Evolutionary conservation across 2,113 vertebrate genomes (phyloP).

Genomic region (Pteruthius melanotis): DNA sequence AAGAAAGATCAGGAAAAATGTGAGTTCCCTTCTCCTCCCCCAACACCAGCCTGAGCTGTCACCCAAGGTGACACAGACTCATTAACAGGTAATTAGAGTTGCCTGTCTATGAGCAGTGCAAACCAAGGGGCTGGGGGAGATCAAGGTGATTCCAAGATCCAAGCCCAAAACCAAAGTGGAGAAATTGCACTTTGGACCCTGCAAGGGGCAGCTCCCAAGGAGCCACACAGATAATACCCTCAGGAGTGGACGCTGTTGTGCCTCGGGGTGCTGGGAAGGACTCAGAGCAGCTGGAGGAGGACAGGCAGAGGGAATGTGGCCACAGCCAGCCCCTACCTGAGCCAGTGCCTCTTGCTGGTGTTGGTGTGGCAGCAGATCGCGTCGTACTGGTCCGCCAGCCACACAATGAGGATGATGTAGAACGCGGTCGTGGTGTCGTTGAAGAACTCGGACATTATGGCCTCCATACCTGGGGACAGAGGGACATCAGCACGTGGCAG

Average conservation of each 20-base stretch:
- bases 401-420: slow-evolving; percentile 99
- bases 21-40: neutral
- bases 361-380: slow-evolving; percentile 98
- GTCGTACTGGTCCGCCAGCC: slow-evolving; percentile 95
- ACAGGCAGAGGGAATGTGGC: neutral
- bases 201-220: neutral
- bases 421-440: slow-evolving; percentile 97
- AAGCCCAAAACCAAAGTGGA: neutral
- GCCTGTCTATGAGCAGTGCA: neutral
- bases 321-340: slow-evolving; percentile 74
- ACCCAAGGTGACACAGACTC: neutral
- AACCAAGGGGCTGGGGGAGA: neutral
- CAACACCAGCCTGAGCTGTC: neutral
- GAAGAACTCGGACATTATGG: slow-evolving; percentile 99
- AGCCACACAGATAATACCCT: accelerated
- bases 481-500: neutral
- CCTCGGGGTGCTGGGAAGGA: neutral
- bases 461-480: slow-evolving; percentile 87
- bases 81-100: neutral
- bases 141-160: neutral
- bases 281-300: neutral
- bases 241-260: accelerated
- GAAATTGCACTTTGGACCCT: neutral
- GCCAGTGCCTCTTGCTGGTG: slow-evolving; percentile 96
- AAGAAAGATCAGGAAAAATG: neutral